A percentile compares a stretch with the other conserved stretches of the same genome.
phyloP scores from a whole-genome alignment of 1,140 invertebrate species.

The Heliconius hermathena region DNA sequence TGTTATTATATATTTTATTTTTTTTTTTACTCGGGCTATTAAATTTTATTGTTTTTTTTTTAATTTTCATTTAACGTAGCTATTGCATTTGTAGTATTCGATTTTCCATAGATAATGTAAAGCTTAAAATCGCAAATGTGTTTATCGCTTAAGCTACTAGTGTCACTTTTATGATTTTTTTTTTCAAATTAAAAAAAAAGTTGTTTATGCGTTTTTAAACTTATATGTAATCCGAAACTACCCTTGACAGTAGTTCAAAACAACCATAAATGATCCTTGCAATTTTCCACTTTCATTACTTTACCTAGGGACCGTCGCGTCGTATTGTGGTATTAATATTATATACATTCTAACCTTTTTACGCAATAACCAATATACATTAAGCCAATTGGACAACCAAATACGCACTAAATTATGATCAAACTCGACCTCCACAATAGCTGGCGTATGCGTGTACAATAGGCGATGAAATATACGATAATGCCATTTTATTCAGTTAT shows the following conservation, averaged over 20 bases:
- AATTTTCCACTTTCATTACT: too few species aligned
- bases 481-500: slow-evolving; percentile 36
- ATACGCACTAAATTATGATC: slow-evolving; percentile 10
- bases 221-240: too few species aligned
- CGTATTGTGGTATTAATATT: not conserved
- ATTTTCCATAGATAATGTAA: too few species aligned
- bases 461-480: slow-evolving; percentile 38
- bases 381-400: slow-evolving; percentile 2
- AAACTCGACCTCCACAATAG: slow-evolving; percentile 28
- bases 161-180: too few species aligned
- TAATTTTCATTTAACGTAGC: not conserved
- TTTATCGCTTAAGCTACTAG: too few species aligned
- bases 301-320: not conserved
- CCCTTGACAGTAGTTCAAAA: too few species aligned
- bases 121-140: too few species aligned
- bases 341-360: not conserved
- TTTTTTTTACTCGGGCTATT: not conserved
- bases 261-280: too few species aligned
- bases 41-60: not conserved
- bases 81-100: not conserved
- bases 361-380: not conserved
- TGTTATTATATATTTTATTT: not conserved
- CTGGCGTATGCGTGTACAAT: slow-evolving; percentile 27
- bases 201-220: too few species aligned
- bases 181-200: too few species aligned